These are phyloP conservation scores for Drosophila birchii DNA, from an alignment of 2,888 invertebrate species.

Conservation along the genomic window DNA sequence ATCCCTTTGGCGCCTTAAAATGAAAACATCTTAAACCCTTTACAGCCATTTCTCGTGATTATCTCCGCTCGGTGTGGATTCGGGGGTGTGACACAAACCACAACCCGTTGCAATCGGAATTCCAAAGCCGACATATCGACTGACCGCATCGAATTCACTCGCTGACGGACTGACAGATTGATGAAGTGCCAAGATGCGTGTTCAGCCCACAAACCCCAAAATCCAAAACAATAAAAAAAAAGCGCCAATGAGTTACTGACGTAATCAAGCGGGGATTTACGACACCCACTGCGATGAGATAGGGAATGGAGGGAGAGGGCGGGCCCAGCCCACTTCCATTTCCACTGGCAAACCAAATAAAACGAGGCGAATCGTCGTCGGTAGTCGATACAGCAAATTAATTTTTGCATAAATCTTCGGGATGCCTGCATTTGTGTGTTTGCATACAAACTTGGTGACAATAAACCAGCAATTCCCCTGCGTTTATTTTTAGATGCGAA, in stretches of 20 bases:
- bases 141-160: conserved; percentile 43
- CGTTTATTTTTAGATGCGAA: conserved; percentile 40
- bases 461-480: conserved; percentile 25
- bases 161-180: conserved; percentile 32
- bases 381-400: conserved; percentile 48
- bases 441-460: conserved; percentile 40
- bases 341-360: conserved; percentile 40
- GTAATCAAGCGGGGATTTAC: conserved; percentile 61
- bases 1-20: conserved; percentile 6
- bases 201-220: conserved; percentile 19
- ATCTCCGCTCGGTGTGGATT: neutral
- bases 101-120: conserved; percentile 35
- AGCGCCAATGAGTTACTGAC: conserved; percentile 56
- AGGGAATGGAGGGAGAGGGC: conserved; percentile 19
- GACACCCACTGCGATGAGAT: conserved; percentile 29
- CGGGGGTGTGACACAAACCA: conserved; percentile 31
- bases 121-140: conserved; percentile 35
- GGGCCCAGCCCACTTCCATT: conserved; percentile 37
- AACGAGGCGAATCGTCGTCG: conserved; percentile 23
- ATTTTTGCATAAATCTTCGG: conserved; percentile 74
- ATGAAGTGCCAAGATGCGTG: conserved; percentile 43
- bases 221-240: conserved; percentile 18
- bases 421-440: conserved; percentile 34
- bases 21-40: conserved; percentile 11
- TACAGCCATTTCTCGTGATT: conserved; percentile 17